Evolutionary conservation across 2,888 invertebrate species (phyloP), one percentile per base, ranked within the genome.

Genomic region (Pasiphila rectangulata): DNA sequence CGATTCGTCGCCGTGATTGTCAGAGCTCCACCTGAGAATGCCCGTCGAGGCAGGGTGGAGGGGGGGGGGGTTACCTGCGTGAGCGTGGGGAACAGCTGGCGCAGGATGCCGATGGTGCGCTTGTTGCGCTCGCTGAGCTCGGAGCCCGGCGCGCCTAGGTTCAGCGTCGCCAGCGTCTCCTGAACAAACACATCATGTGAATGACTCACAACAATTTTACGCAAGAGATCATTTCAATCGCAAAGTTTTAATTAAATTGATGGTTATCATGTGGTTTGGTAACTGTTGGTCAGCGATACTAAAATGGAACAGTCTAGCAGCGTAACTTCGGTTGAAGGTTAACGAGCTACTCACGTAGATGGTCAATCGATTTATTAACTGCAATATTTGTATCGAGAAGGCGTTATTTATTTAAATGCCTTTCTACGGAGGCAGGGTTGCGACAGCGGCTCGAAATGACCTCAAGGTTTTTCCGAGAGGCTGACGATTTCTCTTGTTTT

Each of bases 51-150:
- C n/a, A 6, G 12, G 13, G 23, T 12, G 20, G 1, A 1, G n/a
- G 13, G 16, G 30, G 2, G 10, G 20, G 15, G 15, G 17, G 41
- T 80, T 91, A 94, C 94, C 94, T 94, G 92, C 55, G 94, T 93
- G 62, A 94, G 88, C 45, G 91, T 90, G 24, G 94, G 94, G 85
- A 94, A 94, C 48, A 94, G 89, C 69, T 93, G 92, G 46, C 94
- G 90, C 59, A 94, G 90, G 68, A 94, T 90, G 64, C 94, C 94
- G 69, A 94, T 93, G 61, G 94, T 94, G 71, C 94, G 90, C 83
- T 94, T 94, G 83, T 93, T 93, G 67, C 94, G 90, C 61, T 93
- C 91, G 72, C 92, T 91, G 58, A 91, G 79, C 72, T 92, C 91
- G 54, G 89, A 89, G 73, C 92, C 92, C 54, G 92, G 90, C 59